Conservation (phyloP, 2,888 invertebrate genomes). For the Eulithis prunata region DNA sequence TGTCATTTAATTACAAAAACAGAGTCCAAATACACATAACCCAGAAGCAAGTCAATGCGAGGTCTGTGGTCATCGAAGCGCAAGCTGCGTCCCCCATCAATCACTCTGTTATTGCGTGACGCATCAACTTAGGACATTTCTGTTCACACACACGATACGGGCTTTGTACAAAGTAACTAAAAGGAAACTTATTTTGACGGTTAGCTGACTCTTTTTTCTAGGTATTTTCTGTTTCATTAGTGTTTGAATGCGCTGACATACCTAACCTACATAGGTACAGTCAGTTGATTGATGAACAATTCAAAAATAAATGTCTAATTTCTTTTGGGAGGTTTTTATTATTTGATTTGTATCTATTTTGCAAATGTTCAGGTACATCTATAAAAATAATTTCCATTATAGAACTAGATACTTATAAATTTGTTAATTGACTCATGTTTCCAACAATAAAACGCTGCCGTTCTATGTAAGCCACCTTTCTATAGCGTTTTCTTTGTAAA, state of each 20-base stretch:
- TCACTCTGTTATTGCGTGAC: constrained; percentile 77
- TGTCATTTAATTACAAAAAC: background rate
- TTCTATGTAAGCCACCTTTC: too few relatives aligned
- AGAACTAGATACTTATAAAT: too few relatives aligned
- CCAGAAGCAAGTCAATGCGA: constrained; percentile 32
- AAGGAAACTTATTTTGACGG: constrained; percentile 28
- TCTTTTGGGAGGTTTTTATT: too few relatives aligned
- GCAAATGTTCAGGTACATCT: too few relatives aligned
- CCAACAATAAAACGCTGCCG: too few relatives aligned
- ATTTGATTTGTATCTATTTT: too few relatives aligned
- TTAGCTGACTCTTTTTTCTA: constrained; percentile 14
- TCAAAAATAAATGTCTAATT: too few relatives aligned
- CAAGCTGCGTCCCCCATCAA: constrained; percentile 60
- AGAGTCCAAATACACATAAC: background rate
- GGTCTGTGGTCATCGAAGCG: constrained; percentile 41
- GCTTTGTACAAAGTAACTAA: constrained; percentile 28
- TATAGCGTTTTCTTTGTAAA: too few relatives aligned
- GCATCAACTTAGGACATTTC: constrained; percentile 67
- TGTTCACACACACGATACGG: constrained; percentile 53
- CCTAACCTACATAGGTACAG: too few relatives aligned
- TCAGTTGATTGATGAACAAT: too few relatives aligned
- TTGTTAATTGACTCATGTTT: too few relatives aligned
- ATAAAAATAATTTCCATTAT: too few relatives aligned
- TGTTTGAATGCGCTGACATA: background rate
- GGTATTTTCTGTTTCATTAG: constrained; percentile 2